These are phyloP conservation scores for Lindbergichthys nudifrons DNA, from an alignment of 2,797 vertebrate genomes.

Conservation along the genomic window DNA sequence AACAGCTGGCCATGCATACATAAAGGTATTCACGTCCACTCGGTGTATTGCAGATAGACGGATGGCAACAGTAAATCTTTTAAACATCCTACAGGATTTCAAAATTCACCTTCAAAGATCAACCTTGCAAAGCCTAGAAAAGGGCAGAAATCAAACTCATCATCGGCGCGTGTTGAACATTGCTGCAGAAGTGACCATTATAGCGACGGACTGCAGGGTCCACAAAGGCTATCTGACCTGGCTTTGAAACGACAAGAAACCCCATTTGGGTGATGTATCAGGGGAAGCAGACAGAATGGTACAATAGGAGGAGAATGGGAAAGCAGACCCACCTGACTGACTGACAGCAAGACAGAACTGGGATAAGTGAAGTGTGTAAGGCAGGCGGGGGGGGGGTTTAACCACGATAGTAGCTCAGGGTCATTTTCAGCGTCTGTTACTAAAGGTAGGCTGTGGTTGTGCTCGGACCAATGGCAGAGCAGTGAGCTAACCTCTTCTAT, in stretches of 20 bases:
- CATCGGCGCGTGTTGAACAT: slow-evolving; percentile 40
- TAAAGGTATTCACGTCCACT: slow-evolving; percentile 67
- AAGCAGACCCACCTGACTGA: slow-evolving; percentile 54
- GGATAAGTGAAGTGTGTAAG: slow-evolving; percentile 72
- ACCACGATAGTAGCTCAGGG: slow-evolving; percentile 67
- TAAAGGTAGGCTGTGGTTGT: slow-evolving; percentile 68
- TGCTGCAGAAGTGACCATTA: slow-evolving; percentile 58
- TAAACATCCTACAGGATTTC: slow-evolving; percentile 60
- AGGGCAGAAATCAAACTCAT: slow-evolving; percentile 68
- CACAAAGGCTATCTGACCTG: slow-evolving; percentile 65
- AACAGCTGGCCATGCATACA: slow-evolving; percentile 82
- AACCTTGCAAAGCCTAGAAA: slow-evolving; percentile 53
- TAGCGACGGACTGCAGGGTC: slow-evolving; percentile 40
- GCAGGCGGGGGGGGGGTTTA: slow-evolving; percentile 10
- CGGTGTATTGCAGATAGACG: slow-evolving; percentile 55
- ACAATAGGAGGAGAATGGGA: slow-evolving; percentile 68
- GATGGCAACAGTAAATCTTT: slow-evolving; percentile 67
- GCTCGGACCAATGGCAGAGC: slow-evolving; percentile 62
- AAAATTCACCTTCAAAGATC: slow-evolving; percentile 74
- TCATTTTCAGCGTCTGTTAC: slow-evolving; percentile 73
- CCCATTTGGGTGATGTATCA: slow-evolving; percentile 75
- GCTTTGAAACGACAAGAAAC: slow-evolving; percentile 69
- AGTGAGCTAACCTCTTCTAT: slow-evolving; percentile 68
- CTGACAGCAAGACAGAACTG: slow-evolving; percentile 75
- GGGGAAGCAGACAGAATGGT: slow-evolving; percentile 55